Evolutionary conservation across 2,888 invertebrate genomes (phyloP).

Genomic region (Griposia aprilina): DNA sequence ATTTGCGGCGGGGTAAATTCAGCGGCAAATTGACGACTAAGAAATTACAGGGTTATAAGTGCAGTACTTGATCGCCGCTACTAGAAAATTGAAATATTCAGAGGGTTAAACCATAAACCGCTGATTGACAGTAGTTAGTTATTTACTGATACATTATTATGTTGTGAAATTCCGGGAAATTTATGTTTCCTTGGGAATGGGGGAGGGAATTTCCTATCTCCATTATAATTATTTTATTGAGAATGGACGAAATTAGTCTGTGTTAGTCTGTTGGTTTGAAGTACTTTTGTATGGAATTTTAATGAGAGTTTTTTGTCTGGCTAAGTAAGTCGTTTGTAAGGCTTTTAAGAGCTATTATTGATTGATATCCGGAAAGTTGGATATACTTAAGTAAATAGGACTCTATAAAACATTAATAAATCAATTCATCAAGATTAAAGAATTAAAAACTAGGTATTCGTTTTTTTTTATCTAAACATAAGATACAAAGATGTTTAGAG

Average conservation of each 20-base stretch:
- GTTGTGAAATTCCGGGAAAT: slow-evolving; percentile 26
- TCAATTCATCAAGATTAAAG: not conserved
- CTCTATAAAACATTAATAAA: not conserved
- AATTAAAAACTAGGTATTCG: not conserved
- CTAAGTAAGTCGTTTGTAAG: not conserved
- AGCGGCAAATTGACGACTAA: slow-evolving; percentile 57
- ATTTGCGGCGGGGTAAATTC: slow-evolving; percentile 54
- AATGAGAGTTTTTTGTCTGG: not conserved
- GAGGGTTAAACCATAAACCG: slow-evolving; percentile 49
- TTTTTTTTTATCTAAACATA: not conserved
- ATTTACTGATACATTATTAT: slow-evolving; percentile 34
- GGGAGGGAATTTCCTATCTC: slow-evolving; percentile 29
- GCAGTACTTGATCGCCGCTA: slow-evolving; percentile 60
- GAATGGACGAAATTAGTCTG: slow-evolving; percentile 18
- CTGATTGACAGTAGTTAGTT: slow-evolving; percentile 25
- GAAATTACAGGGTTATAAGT: slow-evolving; percentile 63
- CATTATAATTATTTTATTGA: not conserved
- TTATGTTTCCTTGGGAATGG: slow-evolving; percentile 7
- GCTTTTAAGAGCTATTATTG: not conserved
- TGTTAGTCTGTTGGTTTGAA: not conserved
- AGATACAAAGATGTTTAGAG: slow-evolving; percentile 33
- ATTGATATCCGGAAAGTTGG: not conserved
- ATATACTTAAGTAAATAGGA: not conserved
- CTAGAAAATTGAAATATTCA: slow-evolving; percentile 61
- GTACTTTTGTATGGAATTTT: not conserved